Evolutionary conservation across 2,113 vertebrate genomes (phyloP).

Genomic region (Petromus typicus): DNA sequence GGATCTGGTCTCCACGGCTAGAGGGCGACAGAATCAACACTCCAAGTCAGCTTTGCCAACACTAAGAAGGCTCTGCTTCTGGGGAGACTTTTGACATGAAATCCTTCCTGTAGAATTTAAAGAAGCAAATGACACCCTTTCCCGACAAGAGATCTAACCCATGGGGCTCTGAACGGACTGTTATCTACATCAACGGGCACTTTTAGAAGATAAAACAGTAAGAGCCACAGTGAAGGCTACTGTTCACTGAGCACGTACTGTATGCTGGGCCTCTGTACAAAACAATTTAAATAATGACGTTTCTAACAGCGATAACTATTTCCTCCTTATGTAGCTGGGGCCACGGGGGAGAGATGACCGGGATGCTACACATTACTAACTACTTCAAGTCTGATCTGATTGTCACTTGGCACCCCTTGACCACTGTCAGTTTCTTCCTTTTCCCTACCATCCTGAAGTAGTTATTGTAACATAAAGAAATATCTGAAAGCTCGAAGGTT

Average conservation of each 20-base stretch:
- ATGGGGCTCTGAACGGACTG: slow-evolving; percentile 43
- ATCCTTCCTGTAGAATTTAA: slow-evolving; percentile 27
- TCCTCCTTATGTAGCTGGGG: neutral
- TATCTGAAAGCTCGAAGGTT: slow-evolving; percentile 75
- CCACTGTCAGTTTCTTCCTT: slow-evolving; percentile 66
- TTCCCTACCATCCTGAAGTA: slow-evolving; percentile 77
- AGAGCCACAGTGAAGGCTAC: neutral
- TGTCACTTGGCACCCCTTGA: neutral
- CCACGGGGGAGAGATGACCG: neutral
- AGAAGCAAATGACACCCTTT: slow-evolving; percentile 2
- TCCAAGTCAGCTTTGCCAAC: neutral
- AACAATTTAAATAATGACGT: neutral
- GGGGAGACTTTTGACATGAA: neutral
- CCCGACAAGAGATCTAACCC: neutral
- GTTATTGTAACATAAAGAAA: slow-evolving; percentile 76
- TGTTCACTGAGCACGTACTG: neutral
- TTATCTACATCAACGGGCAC: slow-evolving; percentile 26
- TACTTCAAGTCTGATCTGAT: neutral
- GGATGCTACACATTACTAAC: neutral
- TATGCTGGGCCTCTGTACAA: neutral
- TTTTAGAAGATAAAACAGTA: slow-evolving; percentile 58
- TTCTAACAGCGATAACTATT: neutral
- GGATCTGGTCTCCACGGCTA: slow-evolving; percentile 96
- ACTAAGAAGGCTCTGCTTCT: neutral
- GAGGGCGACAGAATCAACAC: slow-evolving; percentile 52